Base-by-base conservation (phyloP, 1,140 invertebrate species). In the Portunus trituberculatus region DNA sequence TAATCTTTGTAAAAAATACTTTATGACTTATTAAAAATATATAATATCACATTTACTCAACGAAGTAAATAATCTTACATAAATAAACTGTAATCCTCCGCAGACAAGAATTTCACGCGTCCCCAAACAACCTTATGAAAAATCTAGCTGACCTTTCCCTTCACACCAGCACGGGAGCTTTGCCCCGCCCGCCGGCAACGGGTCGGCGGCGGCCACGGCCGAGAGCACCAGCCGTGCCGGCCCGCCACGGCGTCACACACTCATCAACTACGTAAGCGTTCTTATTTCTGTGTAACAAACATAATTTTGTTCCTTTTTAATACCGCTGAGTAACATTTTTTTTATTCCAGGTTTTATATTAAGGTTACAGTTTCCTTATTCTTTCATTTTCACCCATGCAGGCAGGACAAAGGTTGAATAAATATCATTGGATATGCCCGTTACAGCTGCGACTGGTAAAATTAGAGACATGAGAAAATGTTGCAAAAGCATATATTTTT, bases 301-400 rank as follows among this genome's bases (percentile, higher is more conserved):
- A 76, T 76, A 76, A 76, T 76, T n/a, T 25, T 76, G 67, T 25
- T 76, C 67, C 67, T 76, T 76, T n/a, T 76, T 76, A 76, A n/a
- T n/a, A n/a, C 20, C 25, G 20, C 20, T n/a, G 67, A 76, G 67
- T 76, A 25, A 12, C 4, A 76, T 76, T 7, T 76, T 4, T 76
- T 76, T 76, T n/a, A 25, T n/a, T 76, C 6, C 67, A 7, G 25
- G 67, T 12, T n/a, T n/a, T 76, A n/a, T n/a, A 76, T 76, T 76
- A 76, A n/a, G 20, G n/a, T 76, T 76, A 76, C 20, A 76, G 20
- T 76, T 76, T n/a, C 67, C 20, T 76, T n/a, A 76, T 76, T 76
- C 67, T 76, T 25, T 76, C n/a, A 76, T 76, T 76, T 76, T 2
- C 67, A n/a, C 20, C 25, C 20, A 76, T 76, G n/a, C 0, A 25